Evolutionary conservation across 2,888 invertebrate genomes (phyloP), one percentile per base, ranked within the genome.

Genomic region (Platycnemis pennipes): DNA sequence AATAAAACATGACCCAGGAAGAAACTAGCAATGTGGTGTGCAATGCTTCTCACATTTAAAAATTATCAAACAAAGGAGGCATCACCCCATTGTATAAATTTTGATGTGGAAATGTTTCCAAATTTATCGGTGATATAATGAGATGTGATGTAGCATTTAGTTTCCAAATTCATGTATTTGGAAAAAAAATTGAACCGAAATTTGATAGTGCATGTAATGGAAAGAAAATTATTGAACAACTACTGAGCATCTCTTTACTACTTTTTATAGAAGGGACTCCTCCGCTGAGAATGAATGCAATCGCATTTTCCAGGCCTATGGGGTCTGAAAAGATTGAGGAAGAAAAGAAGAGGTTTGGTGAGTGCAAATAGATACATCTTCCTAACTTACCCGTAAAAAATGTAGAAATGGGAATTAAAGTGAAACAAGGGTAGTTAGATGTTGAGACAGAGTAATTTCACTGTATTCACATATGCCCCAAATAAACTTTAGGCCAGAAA

Each of bases 321-420:
- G 94, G 95, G 56, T 95, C 95, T 94, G 96, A 96, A 31, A 96
- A 96, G 85, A 95, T 96, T 94, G 97, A 97, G 45, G 97, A 97
- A 77, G 97, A 97, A 95, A 96, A 97, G 45, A 97, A 97, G 95
- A 97, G 97, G 96, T 97, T 97, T 96, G 97, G 97, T 97, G 96
- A 95, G 96, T 96, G 94, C 13, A 42, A 91, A 56, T 44, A 45
- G 87, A 44, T 46, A 45, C 8, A 26, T 44, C 91, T 91, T 91
- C 63, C 56, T 44, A 56, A 56, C 26, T 42, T 89, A 63, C 19
- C 26, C 63, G 5, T 53, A 56, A 53, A 53, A 89, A 53, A 19
- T 16, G 56, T 42, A 53, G 56, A 53, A 89, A 56, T 31, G 31
- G 56, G 56, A 42, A 53, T 89, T 53, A 22, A 8, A 26, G n/a